Conservation (phyloP, 92 coral and sea anemone genomes). For the Pocillopora grandis region DNA sequence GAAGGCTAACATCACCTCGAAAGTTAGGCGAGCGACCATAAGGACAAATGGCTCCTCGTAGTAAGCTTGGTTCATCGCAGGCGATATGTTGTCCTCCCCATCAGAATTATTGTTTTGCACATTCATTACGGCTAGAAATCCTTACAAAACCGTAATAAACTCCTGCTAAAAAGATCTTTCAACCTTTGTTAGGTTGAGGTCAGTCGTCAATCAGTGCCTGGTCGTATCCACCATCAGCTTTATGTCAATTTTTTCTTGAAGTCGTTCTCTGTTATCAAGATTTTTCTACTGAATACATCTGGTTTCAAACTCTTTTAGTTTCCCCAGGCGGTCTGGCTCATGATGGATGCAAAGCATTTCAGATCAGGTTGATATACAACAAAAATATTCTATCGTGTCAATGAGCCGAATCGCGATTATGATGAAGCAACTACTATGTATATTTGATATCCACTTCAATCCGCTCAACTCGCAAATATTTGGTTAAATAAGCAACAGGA, state of each 20-base stretch:
- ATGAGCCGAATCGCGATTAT: background rate
- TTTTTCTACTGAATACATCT: background rate
- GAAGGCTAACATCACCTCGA: constrained; percentile 64
- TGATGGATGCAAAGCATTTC: constrained; percentile 2
- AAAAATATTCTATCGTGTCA: too few relatives aligned
- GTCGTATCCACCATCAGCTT: too few relatives aligned
- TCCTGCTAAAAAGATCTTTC: too few relatives aligned
- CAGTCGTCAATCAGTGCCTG: too few relatives aligned
- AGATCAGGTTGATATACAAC: background rate
- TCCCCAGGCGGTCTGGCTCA: background rate
- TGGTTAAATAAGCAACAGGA: constrained; percentile 7
- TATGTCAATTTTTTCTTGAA: too few relatives aligned
- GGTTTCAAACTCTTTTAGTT: background rate
- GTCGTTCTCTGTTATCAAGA: background rate
- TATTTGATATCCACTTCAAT: constrained; percentile 13
- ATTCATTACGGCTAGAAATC: background rate
- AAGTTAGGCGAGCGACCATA: constrained; percentile 42
- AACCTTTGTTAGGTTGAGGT: background rate
- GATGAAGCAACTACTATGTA: background rate
- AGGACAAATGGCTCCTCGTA: constrained; percentile 58
- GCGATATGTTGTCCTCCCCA: background rate
- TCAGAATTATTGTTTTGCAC: background rate
- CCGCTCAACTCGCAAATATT: constrained; percentile 9
- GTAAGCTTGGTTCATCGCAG: constrained; percentile 7
- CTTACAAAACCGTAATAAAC: too few relatives aligned